These are phyloP conservation scores for Pandemis corylana DNA, from an alignment of 2,888 invertebrate genomes.

Conservation along the genomic window DNA sequence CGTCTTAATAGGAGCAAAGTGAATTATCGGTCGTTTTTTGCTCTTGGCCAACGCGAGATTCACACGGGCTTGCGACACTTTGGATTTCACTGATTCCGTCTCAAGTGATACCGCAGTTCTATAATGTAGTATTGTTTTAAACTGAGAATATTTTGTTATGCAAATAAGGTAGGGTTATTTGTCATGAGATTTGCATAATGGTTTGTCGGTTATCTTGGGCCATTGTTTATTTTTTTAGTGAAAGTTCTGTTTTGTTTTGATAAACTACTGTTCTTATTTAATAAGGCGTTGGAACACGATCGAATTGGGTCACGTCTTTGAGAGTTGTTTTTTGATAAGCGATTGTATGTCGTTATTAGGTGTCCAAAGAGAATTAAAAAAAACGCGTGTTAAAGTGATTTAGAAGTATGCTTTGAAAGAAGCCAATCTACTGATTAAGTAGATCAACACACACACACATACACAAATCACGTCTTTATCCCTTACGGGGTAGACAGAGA, in stretches of 20 bases:
- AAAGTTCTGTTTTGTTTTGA: constrained; percentile 37
- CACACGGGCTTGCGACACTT: constrained; percentile 78
- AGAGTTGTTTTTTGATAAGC: background rate
- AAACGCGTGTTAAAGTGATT: no score
- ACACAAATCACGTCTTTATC: no score
- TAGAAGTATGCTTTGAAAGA: no score
- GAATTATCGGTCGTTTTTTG: constrained; percentile 70
- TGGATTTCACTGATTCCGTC: constrained; percentile 69
- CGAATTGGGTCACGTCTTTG: constrained; percentile 1
- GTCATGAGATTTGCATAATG: constrained; percentile 45
- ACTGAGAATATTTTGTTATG: constrained; percentile 69
- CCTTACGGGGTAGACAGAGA: no score
- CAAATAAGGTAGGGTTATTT: constrained; percentile 58
- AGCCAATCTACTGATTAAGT: no score
- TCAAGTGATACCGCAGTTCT: constrained; percentile 73
- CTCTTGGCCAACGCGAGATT: constrained; percentile 64
- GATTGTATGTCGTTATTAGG: background rate
- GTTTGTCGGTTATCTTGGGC: constrained; percentile 36
- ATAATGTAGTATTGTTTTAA: constrained; percentile 75
- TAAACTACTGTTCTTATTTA: constrained; percentile 31
- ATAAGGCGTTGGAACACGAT: background rate
- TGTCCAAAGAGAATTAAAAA: background rate
- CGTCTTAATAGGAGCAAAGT: constrained; percentile 69
- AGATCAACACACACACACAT: no score
- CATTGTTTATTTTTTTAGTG: constrained; percentile 38